Evolutionary conservation across 2,888 invertebrate species (phyloP).

Genomic region (Esperia sulphurella): DNA sequence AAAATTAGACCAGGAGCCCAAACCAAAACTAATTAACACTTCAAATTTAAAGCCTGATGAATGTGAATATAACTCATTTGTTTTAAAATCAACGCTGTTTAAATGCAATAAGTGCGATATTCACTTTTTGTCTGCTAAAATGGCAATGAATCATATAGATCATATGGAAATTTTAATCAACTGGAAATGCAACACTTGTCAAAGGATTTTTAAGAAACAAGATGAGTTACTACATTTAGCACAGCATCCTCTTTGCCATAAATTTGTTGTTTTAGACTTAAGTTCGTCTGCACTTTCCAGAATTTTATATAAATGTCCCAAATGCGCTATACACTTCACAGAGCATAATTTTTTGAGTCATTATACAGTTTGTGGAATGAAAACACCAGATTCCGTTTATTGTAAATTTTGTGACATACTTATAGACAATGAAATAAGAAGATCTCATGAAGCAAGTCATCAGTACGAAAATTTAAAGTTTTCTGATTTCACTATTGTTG

Average conservation of each 20-base stretch:
- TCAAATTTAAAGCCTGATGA: background rate
- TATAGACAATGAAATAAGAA: constrained; percentile 33
- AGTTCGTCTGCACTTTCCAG: constrained; percentile 22
- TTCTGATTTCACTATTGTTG: constrained; percentile 31
- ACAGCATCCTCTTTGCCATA: constrained; percentile 42
- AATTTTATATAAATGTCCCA: constrained; percentile 46
- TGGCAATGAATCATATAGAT: constrained; percentile 38
- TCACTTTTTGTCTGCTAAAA: constrained; percentile 42
- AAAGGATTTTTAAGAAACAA: constrained; percentile 41
- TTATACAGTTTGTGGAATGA: constrained; percentile 31
- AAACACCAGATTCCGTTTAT: constrained; percentile 30
- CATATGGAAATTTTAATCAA: constrained; percentile 42
- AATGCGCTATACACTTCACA: constrained; percentile 47
- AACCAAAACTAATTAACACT: background rate
- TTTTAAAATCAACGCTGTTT: constrained; percentile 42
- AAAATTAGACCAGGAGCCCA: background rate
- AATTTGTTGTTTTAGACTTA: constrained; percentile 35
- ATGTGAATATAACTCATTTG: constrained; percentile 12
- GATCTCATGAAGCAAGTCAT: constrained; percentile 29
- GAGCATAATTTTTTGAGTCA: constrained; percentile 42
- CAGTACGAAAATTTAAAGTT: constrained; percentile 16
- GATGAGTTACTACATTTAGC: constrained; percentile 41
- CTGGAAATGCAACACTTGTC: constrained; percentile 50
- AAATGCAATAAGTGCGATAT: constrained; percentile 54
- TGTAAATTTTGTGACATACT: constrained; percentile 51